Percentiles rank a stretch among this genome's conserved stretches.
These are phyloP conservation scores for Erebia palarica DNA, from an alignment of 2,888 invertebrate genomes.

Conservation along the genomic window DNA sequence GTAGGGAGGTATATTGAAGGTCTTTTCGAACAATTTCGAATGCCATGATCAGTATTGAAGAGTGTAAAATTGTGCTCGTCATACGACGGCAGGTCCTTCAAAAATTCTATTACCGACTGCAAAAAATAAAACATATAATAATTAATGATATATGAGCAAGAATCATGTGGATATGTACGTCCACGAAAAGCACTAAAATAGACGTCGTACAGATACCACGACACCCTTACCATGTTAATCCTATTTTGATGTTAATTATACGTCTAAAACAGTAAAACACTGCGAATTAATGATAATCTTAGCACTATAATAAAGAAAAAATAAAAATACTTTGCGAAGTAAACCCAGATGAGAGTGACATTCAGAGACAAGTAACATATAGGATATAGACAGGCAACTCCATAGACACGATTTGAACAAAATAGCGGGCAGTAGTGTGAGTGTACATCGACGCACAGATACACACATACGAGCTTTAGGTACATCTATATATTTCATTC, in stretches of 20 bases:
- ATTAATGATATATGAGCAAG: neutral
- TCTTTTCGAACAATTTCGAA: constrained; percentile 90
- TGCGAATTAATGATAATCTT: neutral
- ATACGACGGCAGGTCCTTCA: constrained; percentile 95
- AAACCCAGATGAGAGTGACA: too few relatives aligned
- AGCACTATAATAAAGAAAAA: constrained; percentile 52
- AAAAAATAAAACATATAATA: constrained; percentile 52
- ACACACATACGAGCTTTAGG: too few relatives aligned
- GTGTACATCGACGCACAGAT: too few relatives aligned
- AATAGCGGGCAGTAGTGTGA: too few relatives aligned
- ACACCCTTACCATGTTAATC: constrained; percentile 61
- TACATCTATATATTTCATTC: too few relatives aligned
- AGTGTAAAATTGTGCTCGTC: constrained; percentile 95
- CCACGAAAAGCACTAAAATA: neutral
- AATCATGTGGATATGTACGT: constrained; percentile 4
- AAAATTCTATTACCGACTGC: constrained; percentile 93
- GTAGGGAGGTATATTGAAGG: constrained; percentile 96
- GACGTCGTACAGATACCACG: constrained; percentile 18
- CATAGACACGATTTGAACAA: too few relatives aligned
- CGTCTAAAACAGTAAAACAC: constrained; percentile 2
- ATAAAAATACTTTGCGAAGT: constrained; percentile 42
- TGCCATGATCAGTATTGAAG: constrained; percentile 93
- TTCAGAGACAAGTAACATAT: too few relatives aligned
- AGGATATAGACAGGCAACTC: too few relatives aligned
- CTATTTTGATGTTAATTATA: constrained; percentile 45